Evolutionary conservation across 30 jellyfish, hydroid and myxozoan species (phyloP).

Genomic region (Mastigias papua): DNA sequence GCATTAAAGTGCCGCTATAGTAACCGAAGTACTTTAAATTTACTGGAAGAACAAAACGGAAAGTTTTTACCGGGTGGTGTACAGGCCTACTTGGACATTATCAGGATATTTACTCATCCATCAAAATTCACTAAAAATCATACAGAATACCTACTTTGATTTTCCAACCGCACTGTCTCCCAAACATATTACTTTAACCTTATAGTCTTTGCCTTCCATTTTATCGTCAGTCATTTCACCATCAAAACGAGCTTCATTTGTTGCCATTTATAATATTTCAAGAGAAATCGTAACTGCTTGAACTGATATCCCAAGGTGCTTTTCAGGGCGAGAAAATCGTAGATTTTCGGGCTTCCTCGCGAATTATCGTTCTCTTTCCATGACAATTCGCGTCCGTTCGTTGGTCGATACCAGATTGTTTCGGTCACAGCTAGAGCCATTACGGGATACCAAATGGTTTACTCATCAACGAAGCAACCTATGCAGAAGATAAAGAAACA

Average conservation of each 20-base stretch:
- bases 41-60: no score
- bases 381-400: background rate
- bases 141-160: constrained; percentile 80
- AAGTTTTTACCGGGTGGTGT: background rate
- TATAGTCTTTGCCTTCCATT: constrained; percentile 79
- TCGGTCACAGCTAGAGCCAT: no score
- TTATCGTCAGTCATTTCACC: background rate
- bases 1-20: no score
- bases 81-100: constrained; percentile 6
- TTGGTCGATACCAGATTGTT: no score
- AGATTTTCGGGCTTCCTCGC: background rate
- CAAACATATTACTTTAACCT: constrained; percentile 87
- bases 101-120: background rate
- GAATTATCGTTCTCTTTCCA: background rate
- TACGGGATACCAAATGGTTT: no score
- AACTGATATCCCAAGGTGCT: constrained; percentile 45
- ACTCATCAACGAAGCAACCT: no score
- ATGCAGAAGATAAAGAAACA: no score
- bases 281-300: constrained; percentile 14
- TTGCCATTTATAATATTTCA: constrained; percentile 65
- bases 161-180: constrained; percentile 99
- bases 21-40: no score
- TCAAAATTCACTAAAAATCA: background rate
- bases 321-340: background rate
- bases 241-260: constrained; percentile 34